Conservation (phyloP, 2,797 vertebrate species). For the Cuculus canorus region DNA sequence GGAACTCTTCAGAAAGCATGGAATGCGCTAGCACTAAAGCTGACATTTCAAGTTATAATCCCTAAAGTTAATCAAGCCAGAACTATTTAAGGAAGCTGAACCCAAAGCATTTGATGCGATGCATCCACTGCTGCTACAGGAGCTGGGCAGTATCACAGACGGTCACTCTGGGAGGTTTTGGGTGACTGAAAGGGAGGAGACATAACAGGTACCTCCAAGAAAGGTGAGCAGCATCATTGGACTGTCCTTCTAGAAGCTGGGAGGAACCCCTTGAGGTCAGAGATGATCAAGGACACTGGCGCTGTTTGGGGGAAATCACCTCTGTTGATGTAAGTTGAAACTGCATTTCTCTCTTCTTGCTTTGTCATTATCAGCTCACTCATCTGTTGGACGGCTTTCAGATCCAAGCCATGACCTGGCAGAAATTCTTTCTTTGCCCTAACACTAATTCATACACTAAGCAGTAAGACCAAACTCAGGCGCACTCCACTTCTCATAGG, state of each 20-base stretch:
- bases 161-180: not conserved
- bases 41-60: not conserved
- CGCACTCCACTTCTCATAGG: not conserved
- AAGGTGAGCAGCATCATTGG: not conserved
- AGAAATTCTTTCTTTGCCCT: not conserved
- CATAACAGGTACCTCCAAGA: not conserved
- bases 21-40: not conserved
- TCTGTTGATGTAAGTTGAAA: not conserved
- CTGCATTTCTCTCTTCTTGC: not conserved
- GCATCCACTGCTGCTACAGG: not conserved
- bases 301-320: not conserved
- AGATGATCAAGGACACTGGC: not conserved
- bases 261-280: not conserved
- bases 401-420: not conserved
- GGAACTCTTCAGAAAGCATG: not conserved
- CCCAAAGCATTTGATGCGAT: rapidly evolving
- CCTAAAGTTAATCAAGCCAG: not conserved
- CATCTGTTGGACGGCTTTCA: not conserved
- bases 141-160: not conserved
- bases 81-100: not conserved
- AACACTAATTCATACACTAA: not conserved
- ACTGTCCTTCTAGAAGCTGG: not conserved
- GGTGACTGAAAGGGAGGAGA: not conserved
- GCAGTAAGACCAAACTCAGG: not conserved
- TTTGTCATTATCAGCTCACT: not conserved